Percentiles rank a stretch among this genome's conserved stretches.
Evolutionary conservation across 2,888 invertebrate genomes (phyloP).

Genomic region (Laothoe populi): DNA sequence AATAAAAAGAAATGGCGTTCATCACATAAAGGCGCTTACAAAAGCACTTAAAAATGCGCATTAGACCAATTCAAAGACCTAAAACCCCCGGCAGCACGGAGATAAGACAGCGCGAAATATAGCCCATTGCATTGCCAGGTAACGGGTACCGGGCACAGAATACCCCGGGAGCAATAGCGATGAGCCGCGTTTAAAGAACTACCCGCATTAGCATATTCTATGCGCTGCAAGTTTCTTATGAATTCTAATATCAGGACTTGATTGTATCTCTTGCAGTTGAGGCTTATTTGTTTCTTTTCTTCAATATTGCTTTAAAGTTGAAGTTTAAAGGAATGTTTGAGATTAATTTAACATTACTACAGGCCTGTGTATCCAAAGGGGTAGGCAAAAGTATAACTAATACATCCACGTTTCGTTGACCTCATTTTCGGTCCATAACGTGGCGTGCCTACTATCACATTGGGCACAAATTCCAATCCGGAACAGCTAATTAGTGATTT

Average conservation of each 20-base stretch:
- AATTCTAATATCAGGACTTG: conserved; percentile 23
- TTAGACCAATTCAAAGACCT: conserved; percentile 22
- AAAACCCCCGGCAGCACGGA: conserved; percentile 11
- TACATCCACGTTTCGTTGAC: no score
- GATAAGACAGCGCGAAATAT: conserved; percentile 21
- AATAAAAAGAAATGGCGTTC: conserved; percentile 2
- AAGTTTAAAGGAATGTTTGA: background rate
- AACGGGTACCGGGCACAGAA: conserved; percentile 5
- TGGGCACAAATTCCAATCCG: no score
- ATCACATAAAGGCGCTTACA: conserved; percentile 2
- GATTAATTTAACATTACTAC: background rate
- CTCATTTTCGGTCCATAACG: no score
- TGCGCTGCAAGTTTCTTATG: conserved; percentile 40
- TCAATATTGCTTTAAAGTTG: background rate
- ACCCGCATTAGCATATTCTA: conserved; percentile 68
- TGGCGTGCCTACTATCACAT: no score
- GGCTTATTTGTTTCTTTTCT: background rate
- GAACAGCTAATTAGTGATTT: no score
- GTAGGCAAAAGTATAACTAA: no score
- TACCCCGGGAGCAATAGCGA: conserved; percentile 59
- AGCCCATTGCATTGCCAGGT: conserved; percentile 13
- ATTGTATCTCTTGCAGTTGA: conserved; percentile 16
- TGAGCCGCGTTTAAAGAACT: conserved; percentile 61
- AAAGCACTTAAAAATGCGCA: conserved; percentile 23
- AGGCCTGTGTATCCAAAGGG: no score